These are phyloP conservation scores for Camptogramma bilineatum DNA, from an alignment of 2,888 invertebrate species.

Conservation along the genomic window DNA sequence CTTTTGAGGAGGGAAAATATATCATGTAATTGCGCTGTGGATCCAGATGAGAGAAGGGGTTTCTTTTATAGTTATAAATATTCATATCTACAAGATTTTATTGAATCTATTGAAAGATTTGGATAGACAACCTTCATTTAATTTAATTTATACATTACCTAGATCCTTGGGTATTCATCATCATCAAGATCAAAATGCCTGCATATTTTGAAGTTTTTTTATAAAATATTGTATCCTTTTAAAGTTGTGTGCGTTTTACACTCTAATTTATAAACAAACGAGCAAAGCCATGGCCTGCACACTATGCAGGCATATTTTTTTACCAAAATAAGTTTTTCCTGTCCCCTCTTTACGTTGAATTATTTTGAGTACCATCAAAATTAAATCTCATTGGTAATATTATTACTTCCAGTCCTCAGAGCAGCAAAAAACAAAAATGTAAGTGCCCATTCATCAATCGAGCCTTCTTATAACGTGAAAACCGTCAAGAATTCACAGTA, in stretches of 20 bases:
- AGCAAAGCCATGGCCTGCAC: background rate
- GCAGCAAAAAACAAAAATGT: constrained; percentile 8
- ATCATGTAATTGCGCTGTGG: background rate
- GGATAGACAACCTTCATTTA: too few relatives aligned
- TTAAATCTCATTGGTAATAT: constrained; percentile 1
- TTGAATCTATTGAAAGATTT: too few relatives aligned
- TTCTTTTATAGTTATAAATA: background rate
- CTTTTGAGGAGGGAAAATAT: too few relatives aligned
- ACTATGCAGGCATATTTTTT: background rate
- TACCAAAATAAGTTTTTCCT: background rate
- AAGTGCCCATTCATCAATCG: constrained; percentile 20
- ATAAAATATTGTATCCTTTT: too few relatives aligned
- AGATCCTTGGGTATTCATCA: too few relatives aligned
- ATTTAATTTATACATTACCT: too few relatives aligned
- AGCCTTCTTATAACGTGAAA: constrained; percentile 19
- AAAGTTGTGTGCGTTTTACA: too few relatives aligned
- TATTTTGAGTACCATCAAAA: background rate
- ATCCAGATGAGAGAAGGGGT: background rate
- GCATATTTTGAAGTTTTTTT: too few relatives aligned
- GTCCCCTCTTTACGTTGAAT: background rate
- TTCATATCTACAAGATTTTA: too few relatives aligned
- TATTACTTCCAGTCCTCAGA: background rate
- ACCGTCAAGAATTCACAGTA: constrained; percentile 20
- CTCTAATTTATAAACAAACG: too few relatives aligned
- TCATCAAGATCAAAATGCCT: too few relatives aligned